A percentile compares a stretch with the other conserved stretches of the same genome.
Conservation (phyloP, 2,113 vertebrate genomes). For the Cercocebus atys region DNA sequence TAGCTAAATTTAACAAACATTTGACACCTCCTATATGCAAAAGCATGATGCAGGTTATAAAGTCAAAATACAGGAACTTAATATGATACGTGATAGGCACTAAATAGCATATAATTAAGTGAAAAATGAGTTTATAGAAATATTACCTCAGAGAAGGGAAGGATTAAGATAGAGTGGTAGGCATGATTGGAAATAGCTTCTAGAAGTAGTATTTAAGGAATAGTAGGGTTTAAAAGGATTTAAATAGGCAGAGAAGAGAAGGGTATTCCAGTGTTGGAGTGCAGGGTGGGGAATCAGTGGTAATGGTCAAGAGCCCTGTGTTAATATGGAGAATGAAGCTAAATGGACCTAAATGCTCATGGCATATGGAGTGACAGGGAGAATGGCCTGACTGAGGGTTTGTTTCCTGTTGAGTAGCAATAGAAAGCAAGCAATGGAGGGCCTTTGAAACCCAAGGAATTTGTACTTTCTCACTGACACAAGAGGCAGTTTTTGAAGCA, state of each 20-base stretch:
- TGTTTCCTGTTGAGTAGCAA: neutral
- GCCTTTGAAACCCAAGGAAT: neutral
- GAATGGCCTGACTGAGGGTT: neutral
- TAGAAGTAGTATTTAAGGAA: neutral
- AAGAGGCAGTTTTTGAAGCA: neutral
- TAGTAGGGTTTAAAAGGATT: neutral
- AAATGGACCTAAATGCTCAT: neutral
- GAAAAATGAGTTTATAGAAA: neutral
- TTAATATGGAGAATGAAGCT: neutral
- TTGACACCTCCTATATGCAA: neutral
- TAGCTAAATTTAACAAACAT: neutral
- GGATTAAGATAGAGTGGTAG: neutral
- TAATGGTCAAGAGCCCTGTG: neutral
- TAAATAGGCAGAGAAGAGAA: neutral
- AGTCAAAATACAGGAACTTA: neutral
- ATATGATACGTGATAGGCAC: neutral
- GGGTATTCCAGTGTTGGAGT: neutral
- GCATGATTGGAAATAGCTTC: neutral
- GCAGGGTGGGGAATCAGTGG: neutral
- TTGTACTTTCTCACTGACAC: neutral
- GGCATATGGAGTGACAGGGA: neutral
- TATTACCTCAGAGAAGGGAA: neutral
- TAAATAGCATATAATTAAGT: neutral
- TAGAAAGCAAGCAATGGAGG: neutral
- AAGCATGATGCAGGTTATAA: neutral